Evolutionary conservation across 2,797 vertebrate species (phyloP), one percentile per base, ranked within the genome.

Genomic region (Toxotes lorentzi): DNA sequence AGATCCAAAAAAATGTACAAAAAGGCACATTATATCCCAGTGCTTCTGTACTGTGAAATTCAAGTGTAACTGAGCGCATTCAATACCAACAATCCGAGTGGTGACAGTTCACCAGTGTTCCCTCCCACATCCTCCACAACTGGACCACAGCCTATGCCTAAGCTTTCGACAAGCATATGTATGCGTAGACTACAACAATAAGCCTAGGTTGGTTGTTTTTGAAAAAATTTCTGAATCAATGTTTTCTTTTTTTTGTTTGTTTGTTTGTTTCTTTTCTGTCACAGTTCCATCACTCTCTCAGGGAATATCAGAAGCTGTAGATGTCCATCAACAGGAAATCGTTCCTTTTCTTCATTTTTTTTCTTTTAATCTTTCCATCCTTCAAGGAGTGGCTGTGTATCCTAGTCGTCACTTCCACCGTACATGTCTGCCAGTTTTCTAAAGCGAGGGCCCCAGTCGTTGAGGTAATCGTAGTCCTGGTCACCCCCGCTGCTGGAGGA

Each of bases 21-120:
- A 99, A 99, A 99, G 98, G 98, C 98, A 99, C 98, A 96, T 98
- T 98, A 98, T 97, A 98, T 98, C 97, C 97, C 98, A 98, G 97
- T 99, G 97, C 98, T 99, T 98, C 98, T 99, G 97, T 99, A 98
- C 97, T 98, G 98, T 98, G 97, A 97, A 97, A 97, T 99, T 99
- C 98, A 99, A 99, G 98, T 98, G 97, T 98, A 98, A 97, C 97
- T 97, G 98, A 98, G 97, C 97, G 91, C 91, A 90, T 92, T 95
- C 91, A 89, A 88, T 91, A 94, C 96, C 96, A 95, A 95, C 94
- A 94, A 93, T 96, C 96, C 95, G 73, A 88, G 96, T 96, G 95
- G 96, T 93, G 96, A 96, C 95, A 95, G 96, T 96, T 95, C 95
- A 96, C 96, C 95, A 94, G 96, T 94, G 96, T 96, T 95, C 95